These are phyloP conservation scores for Naja naja DNA, from an alignment of 2,113 vertebrate genomes.

Conservation along the genomic window DNA sequence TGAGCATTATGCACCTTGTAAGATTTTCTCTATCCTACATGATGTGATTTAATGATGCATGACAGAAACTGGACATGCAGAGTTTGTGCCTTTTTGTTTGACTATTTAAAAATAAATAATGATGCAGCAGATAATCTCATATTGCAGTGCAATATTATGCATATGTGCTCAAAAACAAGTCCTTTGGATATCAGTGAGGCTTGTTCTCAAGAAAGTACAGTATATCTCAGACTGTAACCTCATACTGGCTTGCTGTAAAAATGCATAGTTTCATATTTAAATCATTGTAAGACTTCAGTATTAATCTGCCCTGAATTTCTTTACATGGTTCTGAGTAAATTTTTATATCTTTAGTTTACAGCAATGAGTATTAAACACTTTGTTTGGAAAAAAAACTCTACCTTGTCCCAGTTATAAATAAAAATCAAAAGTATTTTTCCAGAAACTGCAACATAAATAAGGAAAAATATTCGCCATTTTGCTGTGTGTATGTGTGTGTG, in stretches of 20 bases:
- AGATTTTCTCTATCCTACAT: slow-evolving; percentile 22
- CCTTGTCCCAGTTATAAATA: not conserved
- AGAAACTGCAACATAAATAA: not conserved
- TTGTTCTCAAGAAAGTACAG: not conserved
- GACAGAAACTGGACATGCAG: slow-evolving; percentile 16
- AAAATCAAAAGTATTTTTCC: not conserved
- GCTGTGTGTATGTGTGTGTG: not conserved
- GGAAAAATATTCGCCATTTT: not conserved
- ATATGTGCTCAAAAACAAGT: not conserved
- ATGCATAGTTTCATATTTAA: not conserved
- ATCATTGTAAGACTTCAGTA: not conserved
- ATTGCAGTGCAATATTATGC: not conserved
- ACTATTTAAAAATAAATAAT: not conserved
- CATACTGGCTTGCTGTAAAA: not conserved
- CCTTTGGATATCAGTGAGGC: not conserved
- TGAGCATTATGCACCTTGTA: slow-evolving; percentile 2
- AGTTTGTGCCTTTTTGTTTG: slow-evolving; percentile 1
- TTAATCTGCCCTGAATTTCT: not conserved
- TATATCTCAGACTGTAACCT: not conserved
- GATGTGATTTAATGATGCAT: not conserved
- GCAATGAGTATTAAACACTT: not conserved
- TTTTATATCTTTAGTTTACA: not conserved
- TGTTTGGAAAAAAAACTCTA: not conserved
- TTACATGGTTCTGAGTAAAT: not conserved
- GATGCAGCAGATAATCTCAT: not conserved